phyloP scores from a whole-genome alignment of 2,797 vertebrate genomes.

The Lacerta viridis region DNA sequence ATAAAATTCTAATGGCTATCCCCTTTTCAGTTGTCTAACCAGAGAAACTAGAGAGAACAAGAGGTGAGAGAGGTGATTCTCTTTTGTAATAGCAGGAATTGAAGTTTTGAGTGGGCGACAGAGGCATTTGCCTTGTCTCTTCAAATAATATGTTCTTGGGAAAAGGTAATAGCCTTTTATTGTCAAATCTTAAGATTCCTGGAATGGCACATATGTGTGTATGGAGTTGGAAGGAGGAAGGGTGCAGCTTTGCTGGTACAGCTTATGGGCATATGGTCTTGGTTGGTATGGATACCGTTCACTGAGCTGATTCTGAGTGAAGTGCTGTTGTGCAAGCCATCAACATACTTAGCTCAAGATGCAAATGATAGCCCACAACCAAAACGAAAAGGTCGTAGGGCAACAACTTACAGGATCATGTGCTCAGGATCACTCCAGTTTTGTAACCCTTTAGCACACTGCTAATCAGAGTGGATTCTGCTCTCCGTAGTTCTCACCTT shows the following conservation, averaged over 20 bases:
- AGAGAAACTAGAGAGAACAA: neutral
- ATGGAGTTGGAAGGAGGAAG: neutral
- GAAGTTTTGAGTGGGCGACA: slow-evolving; percentile 1
- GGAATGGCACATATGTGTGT: neutral
- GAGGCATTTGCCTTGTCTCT: neutral
- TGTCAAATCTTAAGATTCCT: neutral
- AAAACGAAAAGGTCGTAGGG: neutral
- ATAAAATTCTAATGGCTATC: slow-evolving; percentile 24
- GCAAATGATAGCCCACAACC: neutral
- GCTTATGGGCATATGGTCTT: neutral
- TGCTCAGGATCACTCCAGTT: neutral
- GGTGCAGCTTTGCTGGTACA: neutral
- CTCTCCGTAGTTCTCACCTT: neutral
- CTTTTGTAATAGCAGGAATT: slow-evolving; percentile 18
- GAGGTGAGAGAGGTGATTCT: slow-evolving; percentile 10
- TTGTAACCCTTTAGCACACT: neutral
- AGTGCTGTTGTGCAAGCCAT: rapidly evolving
- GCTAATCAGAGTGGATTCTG: neutral
- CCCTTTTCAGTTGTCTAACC: slow-evolving; percentile 4
- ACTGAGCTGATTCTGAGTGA: neutral
- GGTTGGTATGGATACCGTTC: neutral
- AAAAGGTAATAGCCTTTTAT: slow-evolving; percentile 7
- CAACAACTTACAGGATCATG: neutral
- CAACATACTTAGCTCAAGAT: neutral
- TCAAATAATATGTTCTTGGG: slow-evolving; percentile 4